phyloP scores from a whole-genome alignment of 2,797 vertebrate species.

The Mico argentatus region DNA sequence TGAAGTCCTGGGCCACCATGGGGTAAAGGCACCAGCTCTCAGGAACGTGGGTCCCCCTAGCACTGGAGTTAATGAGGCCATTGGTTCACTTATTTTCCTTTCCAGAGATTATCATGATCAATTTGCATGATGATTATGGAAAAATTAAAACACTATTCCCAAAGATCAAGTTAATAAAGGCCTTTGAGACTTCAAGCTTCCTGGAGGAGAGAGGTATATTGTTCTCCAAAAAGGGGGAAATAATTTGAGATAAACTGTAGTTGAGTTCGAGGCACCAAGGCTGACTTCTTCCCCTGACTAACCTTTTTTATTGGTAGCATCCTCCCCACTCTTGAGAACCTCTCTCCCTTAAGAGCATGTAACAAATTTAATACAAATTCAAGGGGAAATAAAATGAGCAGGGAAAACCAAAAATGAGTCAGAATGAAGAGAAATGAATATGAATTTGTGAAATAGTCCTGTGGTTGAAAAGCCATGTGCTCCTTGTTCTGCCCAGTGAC shows the following conservation, averaged over 20 bases:
- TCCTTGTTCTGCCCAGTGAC: not conserved
- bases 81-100: slow-evolving; percentile 47
- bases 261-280: not conserved
- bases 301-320: not conserved
- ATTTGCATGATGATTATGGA: slow-evolving; percentile 71
- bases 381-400: slow-evolving; percentile 43
- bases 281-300: not conserved
- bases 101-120: slow-evolving; percentile 66
- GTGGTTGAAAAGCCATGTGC: not conserved
- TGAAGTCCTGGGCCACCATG: not conserved
- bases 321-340: slow-evolving; percentile 51
- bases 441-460: not conserved
- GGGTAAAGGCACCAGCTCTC: not conserved
- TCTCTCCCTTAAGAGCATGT: slow-evolving; percentile 35
- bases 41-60: not conserved
- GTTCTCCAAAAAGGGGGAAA: not conserved
- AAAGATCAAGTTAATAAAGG: slow-evolving; percentile 68
- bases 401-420: not conserved
- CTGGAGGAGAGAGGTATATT: not conserved
- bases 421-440: not conserved
- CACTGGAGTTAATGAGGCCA: slow-evolving; percentile 61
- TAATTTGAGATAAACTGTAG: not conserved
- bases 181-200: slow-evolving; percentile 41
- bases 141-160: slow-evolving; percentile 73
- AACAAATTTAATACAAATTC: slow-evolving; percentile 62